phyloP scores from a whole-genome alignment of 2,797 vertebrate species.

The Smutsia gigantea region DNA sequence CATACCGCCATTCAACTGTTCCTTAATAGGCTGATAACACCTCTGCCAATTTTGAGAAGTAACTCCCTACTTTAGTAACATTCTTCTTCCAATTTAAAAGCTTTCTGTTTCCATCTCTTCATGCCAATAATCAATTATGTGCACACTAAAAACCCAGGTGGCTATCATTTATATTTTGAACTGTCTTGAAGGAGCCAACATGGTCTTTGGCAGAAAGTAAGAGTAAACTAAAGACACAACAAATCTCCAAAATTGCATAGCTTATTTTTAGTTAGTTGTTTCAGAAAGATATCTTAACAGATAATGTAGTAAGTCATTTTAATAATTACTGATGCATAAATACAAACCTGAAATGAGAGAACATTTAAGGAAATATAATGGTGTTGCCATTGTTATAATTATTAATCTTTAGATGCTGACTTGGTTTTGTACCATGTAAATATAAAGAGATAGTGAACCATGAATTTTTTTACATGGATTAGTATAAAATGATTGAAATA shows the following conservation, averaged over 20 bases:
- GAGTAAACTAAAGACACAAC: neutral
- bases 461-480: neutral
- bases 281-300: neutral
- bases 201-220: conserved; percentile 34
- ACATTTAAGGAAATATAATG: neutral
- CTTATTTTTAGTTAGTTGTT: conserved; percentile 22
- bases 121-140: conserved; percentile 49
- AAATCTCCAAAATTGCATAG: neutral
- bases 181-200: neutral
- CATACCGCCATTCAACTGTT: neutral
- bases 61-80: neutral
- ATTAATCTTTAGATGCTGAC: neutral
- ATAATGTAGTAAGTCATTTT: neutral
- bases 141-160: neutral
- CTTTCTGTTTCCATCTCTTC: neutral
- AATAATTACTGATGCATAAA: neutral
- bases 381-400: neutral
- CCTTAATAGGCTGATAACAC: neutral
- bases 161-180: conserved; percentile 33
- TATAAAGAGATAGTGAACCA: neutral
- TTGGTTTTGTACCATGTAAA: neutral
- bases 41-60: neutral
- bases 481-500: neutral
- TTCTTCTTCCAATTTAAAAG: conserved; percentile 22
- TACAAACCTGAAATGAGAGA: neutral